Evolutionary conservation across 2,113 vertebrate species (phyloP), one percentile per base, ranked within the genome.

Genomic region (Albula glossodonta): DNA sequence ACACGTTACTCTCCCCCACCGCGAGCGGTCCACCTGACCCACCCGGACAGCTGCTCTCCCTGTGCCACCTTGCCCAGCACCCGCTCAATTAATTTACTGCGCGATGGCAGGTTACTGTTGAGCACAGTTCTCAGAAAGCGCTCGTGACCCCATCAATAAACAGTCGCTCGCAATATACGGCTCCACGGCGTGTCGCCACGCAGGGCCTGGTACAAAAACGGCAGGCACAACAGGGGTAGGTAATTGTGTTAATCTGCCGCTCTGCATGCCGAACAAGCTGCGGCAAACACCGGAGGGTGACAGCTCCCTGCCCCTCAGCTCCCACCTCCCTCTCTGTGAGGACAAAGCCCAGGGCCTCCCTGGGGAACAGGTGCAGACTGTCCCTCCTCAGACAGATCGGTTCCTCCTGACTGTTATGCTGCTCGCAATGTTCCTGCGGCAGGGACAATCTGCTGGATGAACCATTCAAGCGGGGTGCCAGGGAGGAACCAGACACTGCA

Each of bases 221-320:
- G 86, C 50, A 83, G 81, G 87, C 88, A 83, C 87, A 84, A 86
- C 51, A 85, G 78, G 74, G 81, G 85, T 81, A 85, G 87, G 70
- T 91, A 85, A 90, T 87, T 87, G 77, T 81, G 84, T 81, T 87
- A 87, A 88, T 87, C 80, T 87, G 78, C 60, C 63, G 51, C 51
- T 70, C 53, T 83, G 84, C 87, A 88, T 87, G 82, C 51, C 79
- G 15, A 48, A 77, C 53, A 78, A 84, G 86, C 82, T 80, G 74
- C 63, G 41, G 79, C 49, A 48, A 41, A 85, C 80, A 80, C 74
- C 56, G 85, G 51, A 51, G 49, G 50, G 41, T 83, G 81, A n/a
- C 81, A 83, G 52, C 10, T 10, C 56, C 15, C 81, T 52, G 31
- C 51, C 66, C 50, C 25, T 63, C 82, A 80, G 50, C 22, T 19